Evolutionary conservation across 2,888 invertebrate species (phyloP).

Genomic region (Eristalis tenax): DNA sequence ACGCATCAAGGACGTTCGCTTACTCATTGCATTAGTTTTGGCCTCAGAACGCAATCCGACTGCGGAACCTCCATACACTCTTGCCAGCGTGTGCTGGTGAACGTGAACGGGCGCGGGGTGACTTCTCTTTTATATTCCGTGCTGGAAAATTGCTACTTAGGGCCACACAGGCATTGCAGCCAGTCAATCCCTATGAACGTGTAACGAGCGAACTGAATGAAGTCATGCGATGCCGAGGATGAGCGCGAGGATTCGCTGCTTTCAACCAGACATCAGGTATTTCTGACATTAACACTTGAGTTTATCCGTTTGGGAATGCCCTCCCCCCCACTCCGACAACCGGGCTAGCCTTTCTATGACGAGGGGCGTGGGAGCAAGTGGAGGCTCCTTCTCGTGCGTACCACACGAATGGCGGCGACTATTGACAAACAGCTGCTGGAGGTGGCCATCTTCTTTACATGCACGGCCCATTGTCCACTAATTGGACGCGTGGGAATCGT

Average conservation of each 20-base stretch:
- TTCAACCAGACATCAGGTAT: neutral
- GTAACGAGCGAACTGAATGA: neutral
- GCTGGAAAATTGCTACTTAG: conserved; percentile 26
- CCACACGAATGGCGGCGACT: neutral
- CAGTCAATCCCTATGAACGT: neutral
- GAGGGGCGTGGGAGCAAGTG: neutral
- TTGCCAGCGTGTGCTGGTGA: neutral
- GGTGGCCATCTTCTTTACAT: conserved; percentile 2
- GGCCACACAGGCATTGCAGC: neutral
- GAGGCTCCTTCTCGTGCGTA: neutral
- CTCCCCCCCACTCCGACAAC: neutral
- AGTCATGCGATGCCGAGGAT: neutral
- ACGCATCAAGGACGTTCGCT: conserved; percentile 49
- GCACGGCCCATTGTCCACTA: conserved; percentile 5
- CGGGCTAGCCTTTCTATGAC: neutral
- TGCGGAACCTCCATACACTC: neutral
- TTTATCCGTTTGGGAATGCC: neutral
- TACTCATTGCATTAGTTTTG: conserved; percentile 56
- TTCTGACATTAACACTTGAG: neutral
- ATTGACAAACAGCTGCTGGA: neutral
- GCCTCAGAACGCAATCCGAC: conserved; percentile 37
- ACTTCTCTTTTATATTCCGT: neutral
- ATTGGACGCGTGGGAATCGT: conserved; percentile 20
- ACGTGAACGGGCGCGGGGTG: neutral
- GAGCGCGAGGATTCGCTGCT: neutral